Conservation (phyloP, 2,888 invertebrate genomes). For the Xanthorhoe designata region DNA sequence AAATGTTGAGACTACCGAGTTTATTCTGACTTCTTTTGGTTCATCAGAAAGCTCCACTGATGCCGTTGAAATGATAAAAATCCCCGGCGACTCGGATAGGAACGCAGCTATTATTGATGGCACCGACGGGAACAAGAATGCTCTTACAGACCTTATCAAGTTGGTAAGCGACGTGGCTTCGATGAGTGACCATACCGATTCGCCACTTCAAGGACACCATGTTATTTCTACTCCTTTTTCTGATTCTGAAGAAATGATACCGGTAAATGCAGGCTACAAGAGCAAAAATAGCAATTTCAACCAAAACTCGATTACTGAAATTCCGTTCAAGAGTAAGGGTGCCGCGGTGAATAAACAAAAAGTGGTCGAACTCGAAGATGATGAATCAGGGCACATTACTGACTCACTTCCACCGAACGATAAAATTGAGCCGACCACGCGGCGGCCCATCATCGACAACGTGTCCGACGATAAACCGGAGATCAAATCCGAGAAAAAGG, state of each 20-base stretch:
- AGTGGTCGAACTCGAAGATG: constrained; percentile 72
- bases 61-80: constrained; percentile 72
- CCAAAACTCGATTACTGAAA: constrained; percentile 76
- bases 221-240: constrained; percentile 60
- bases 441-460: constrained; percentile 75
- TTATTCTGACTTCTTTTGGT: constrained; percentile 64
- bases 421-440: constrained; percentile 74
- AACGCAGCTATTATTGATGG: constrained; percentile 67
- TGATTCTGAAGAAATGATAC: constrained; percentile 77
- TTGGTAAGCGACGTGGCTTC: constrained; percentile 79
- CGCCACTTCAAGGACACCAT: constrained; percentile 47
- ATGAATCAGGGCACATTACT: constrained; percentile 68
- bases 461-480: constrained; percentile 65
- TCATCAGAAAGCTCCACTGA: constrained; percentile 73
- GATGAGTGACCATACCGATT: constrained; percentile 72
- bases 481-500: constrained; percentile 65
- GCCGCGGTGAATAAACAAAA: constrained; percentile 61
- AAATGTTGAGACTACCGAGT: constrained; percentile 74
- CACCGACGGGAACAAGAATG: constrained; percentile 61
- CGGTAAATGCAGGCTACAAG: constrained; percentile 76
- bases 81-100: constrained; percentile 58
- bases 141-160: constrained; percentile 72
- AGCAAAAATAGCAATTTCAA: constrained; percentile 79
- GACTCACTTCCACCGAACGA: constrained; percentile 73
- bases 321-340: constrained; percentile 69